phyloP scores from a whole-genome alignment of 2,113 vertebrate genomes.

The rabbit (Oryctolagus cuniculus) region mOryCun1.1 NC_091444.1:4565001-4565500 shows the following conservation, averaged over 20 bases:
- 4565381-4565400: constrained; percentile 22
- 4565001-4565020: neutral
- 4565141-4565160: constrained; percentile 12
- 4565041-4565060: constrained; percentile 36
- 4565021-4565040: neutral
- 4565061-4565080: neutral
- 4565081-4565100: constrained; percentile 17
- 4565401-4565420: neutral
- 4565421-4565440: constrained; percentile 58
- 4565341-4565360: neutral
- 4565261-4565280: neutral
- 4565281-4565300: neutral
- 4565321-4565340: neutral
- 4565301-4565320: constrained; percentile 37
- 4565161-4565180: neutral
- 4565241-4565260: neutral
- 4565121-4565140: constrained; percentile 30
- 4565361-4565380: constrained; percentile 33
- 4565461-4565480: neutral
- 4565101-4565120: constrained; percentile 35
- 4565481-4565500: constrained; percentile 17
- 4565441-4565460: neutral
- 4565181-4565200: neutral
- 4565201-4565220: neutral
- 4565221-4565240: constrained; percentile 35